These are phyloP conservation scores for Triplophysa dalaica DNA, from an alignment of 2,113 vertebrate genomes.

Conservation along the genomic window DNA sequence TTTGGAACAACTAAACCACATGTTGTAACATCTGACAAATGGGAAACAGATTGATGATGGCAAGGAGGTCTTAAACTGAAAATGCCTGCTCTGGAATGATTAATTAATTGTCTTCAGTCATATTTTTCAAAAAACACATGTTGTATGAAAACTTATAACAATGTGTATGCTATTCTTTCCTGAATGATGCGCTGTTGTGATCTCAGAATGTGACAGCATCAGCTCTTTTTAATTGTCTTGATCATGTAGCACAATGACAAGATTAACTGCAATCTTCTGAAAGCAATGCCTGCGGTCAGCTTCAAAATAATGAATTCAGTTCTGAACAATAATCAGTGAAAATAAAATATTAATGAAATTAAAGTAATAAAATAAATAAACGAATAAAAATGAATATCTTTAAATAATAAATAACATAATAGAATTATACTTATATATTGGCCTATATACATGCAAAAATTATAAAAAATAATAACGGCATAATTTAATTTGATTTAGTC, in stretches of 20 bases:
- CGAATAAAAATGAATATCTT: no score
- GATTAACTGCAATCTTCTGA: background rate
- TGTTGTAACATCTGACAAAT: constrained; percentile 38
- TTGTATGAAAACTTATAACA: background rate
- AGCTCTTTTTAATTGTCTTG: background rate
- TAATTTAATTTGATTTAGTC: no score
- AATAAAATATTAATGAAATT: background rate
- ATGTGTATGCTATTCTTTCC: background rate
- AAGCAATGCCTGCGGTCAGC: background rate
- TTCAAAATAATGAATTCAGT: background rate
- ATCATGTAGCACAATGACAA: background rate
- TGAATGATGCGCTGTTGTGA: background rate
- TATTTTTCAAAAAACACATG: background rate
- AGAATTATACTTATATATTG: no score
- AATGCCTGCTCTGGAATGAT: background rate
- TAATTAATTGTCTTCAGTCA: background rate
- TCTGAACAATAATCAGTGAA: background rate
- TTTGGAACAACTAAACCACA: constrained; percentile 45
- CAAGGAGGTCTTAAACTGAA: background rate
- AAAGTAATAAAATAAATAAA: background rate
- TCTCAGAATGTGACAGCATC: background rate
- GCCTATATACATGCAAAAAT: no score
- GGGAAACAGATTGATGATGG: constrained; percentile 20
- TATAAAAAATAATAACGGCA: no score
- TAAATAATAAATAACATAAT: no score